Evolutionary conservation across 2,888 invertebrate genomes (phyloP), one percentile per base, ranked within the genome.

Genomic region (Germaria angustata): DNA sequence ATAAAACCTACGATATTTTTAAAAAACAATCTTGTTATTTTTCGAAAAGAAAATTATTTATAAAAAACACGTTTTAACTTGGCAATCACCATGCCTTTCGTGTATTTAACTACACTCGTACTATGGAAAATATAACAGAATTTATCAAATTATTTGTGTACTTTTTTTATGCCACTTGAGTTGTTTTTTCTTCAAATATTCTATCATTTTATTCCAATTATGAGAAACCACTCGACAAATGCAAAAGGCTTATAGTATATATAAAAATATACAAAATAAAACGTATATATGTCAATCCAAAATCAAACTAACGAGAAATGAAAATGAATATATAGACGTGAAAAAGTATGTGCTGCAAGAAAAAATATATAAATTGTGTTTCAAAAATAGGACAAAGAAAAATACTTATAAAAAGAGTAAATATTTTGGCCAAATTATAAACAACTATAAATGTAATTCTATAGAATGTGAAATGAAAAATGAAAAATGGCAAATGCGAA

Each of bases 261-360:
- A 41, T 34, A 61, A 20, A 41, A 36, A 44, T 6, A 44, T 2
- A 32, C 53, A 46, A 32, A 20, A 13, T 1, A 8, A 6, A 6
- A 28, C 6, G 28, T 28, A 28, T 28, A 6, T 13, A 46, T 13
- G 6, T 4, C 17, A 15, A 61, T 34, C 13, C 9, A 17, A 79
- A 66, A 66, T 65, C 57, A 80, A 53, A 51, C 61, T 72, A 68
- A 66, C 66, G 59, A 63, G 39, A 61, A 53, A 63, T 81, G 72
- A 6, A 63, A 68, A 81, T 72, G 39, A 71, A 68, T 51, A 77
- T 76, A 77, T 63, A 68, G 15, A 72, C 72, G 69, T 65, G 71
- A 71, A 24, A 63, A 63, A 63, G 44, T 11, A 6, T 44, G 44
- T 63, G 1, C 9, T 9, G 6, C 41, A 15, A n/a, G n/a, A n/a